Percentiles rank a stretch among this genome's conserved stretches.
Conservation (phyloP, 2,113 vertebrate species). For the Thunnus thynnus region DNA sequence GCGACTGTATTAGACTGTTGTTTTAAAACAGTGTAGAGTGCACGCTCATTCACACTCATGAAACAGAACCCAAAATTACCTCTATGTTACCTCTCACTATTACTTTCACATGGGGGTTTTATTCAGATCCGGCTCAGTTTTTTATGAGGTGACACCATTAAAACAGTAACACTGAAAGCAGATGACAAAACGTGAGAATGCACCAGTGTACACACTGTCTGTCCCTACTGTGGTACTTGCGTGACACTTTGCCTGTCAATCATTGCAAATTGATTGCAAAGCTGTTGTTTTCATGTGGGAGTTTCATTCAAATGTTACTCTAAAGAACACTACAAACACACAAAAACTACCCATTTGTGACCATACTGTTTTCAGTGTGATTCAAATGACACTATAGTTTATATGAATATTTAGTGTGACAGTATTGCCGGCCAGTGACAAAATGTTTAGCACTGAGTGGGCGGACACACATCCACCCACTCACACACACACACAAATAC, state of each 20-base stretch:
- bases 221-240: too few relatives aligned
- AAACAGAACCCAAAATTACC: background rate
- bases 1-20: background rate
- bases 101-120: background rate
- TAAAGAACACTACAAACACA: background rate
- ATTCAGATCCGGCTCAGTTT: background rate
- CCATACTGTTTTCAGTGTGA: background rate
- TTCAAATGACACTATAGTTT: conserved; percentile 11
- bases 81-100: background rate
- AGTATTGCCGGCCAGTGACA: background rate
- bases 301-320: background rate
- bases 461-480: conserved; percentile 26
- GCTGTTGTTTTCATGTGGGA: background rate
- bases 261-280: too few relatives aligned
- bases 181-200: background rate
- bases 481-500: conserved; percentile 28
- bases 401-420: conserved; percentile 1
- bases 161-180: background rate
- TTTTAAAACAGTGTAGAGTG: background rate
- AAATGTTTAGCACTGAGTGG: conserved; percentile 25
- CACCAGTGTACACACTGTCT: background rate
- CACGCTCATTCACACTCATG: background rate
- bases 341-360: background rate
- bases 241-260: background rate
- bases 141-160: background rate